phyloP scores from a whole-genome alignment of 2,113 vertebrate genomes.

The Rhea pennata region DNA sequence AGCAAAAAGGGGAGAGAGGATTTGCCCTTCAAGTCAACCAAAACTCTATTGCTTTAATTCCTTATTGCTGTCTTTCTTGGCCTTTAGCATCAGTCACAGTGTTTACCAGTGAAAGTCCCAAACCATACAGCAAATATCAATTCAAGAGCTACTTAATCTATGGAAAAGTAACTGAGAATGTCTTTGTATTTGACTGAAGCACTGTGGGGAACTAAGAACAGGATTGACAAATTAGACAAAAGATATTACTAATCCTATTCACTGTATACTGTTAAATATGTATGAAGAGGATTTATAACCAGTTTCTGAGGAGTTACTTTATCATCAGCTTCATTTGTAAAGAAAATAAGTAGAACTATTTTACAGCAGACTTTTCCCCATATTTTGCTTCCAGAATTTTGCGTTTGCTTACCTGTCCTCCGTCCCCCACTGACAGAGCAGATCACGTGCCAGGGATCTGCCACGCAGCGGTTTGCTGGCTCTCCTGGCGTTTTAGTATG shows the following conservation, averaged over 20 bases:
- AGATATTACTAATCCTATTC: conserved; percentile 68
- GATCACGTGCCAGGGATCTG: not conserved
- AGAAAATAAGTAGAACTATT: conserved; percentile 33
- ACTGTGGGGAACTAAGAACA: conserved; percentile 62
- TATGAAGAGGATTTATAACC: conserved; percentile 66
- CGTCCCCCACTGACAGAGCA: conserved; percentile 27
- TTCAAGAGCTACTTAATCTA: conserved; percentile 68
- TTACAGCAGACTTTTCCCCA: conserved; percentile 19
- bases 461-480: not conserved
- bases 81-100: conserved; percentile 56
- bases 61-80: conserved; percentile 57
- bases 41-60: conserved; percentile 57
- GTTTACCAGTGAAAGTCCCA: conserved; percentile 70
- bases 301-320: conserved; percentile 72
- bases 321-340: conserved; percentile 59
- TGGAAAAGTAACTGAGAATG: conserved; percentile 62
- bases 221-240: conserved; percentile 70
- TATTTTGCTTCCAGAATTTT: conserved; percentile 5
- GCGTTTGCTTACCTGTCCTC: not conserved
- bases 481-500: not conserved
- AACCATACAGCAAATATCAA: conserved; percentile 70
- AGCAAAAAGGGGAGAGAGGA: conserved; percentile 4
- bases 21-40: conserved; percentile 55
- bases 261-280: conserved; percentile 68
- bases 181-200: conserved; percentile 68